Evolutionary conservation across 2,888 invertebrate species (phyloP).

Genomic region (Punctoribates punctum): DNA sequence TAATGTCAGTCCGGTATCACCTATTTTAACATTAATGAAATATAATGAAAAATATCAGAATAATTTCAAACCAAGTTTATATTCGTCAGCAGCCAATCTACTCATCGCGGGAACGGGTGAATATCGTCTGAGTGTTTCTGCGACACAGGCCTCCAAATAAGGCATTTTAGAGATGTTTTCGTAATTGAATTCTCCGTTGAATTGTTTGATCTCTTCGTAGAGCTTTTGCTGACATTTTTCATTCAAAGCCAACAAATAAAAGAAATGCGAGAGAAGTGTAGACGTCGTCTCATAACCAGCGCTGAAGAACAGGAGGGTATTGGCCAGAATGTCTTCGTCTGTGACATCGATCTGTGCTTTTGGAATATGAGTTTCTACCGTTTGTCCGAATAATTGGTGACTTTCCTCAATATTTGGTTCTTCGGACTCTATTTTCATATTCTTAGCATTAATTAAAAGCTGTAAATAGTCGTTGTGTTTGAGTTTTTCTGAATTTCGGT

Average conservation of each 20-base stretch:
- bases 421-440: neutral
- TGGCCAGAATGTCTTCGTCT: constrained; percentile 51
- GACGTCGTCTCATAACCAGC: constrained; percentile 66
- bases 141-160: constrained; percentile 44
- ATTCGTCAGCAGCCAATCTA: constrained; percentile 16
- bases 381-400: neutral
- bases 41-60: neutral
- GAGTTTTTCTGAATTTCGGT: too few species aligned
- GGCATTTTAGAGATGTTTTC: neutral
- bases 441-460: too few species aligned
- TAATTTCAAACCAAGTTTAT: neutral
- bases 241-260: constrained; percentile 59
- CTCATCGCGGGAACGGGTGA: constrained; percentile 7
- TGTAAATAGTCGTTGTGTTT: too few species aligned
- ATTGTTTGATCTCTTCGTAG: neutral
- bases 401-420: neutral
- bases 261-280: constrained; percentile 60
- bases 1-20: constrained; percentile 43
- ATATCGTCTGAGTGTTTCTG: constrained; percentile 42
- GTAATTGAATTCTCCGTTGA: constrained; percentile 16
- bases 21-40: neutral
- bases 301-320: constrained; percentile 62
- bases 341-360: constrained; percentile 21
- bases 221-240: constrained; percentile 58
- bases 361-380: constrained; percentile 47